Conservation (phyloP, 1,140 invertebrate species). For the Drosophila fuyamai region DNA sequence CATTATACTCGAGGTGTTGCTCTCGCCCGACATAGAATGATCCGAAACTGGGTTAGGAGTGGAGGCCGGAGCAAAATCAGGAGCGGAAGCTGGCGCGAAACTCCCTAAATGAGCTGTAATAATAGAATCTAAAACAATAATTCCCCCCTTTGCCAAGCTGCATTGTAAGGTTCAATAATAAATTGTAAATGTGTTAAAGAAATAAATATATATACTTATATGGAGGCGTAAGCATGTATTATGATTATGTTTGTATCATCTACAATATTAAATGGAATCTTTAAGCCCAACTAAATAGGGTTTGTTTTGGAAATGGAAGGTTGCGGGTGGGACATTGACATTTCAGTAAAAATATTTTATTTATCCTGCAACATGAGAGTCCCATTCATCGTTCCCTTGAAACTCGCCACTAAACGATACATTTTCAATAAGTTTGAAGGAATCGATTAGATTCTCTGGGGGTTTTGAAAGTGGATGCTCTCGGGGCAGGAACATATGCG, state of each 20-base stretch:
- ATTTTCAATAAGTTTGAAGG: not conserved
- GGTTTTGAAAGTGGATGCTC: not conserved
- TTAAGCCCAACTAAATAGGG: conserved; percentile 4
- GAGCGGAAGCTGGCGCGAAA: conserved; percentile 22
- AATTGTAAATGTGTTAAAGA: conserved; percentile 54
- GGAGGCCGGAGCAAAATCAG: conserved; percentile 4
- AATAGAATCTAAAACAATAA: conserved; percentile 80
- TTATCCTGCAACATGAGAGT: not conserved
- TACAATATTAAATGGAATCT: conserved; percentile 23
- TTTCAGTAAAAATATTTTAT: not conserved
- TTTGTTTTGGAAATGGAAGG: not conserved
- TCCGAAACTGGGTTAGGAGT: conserved; percentile 19
- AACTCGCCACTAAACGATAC: too few species aligned
- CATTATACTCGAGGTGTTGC: conserved; percentile 45
- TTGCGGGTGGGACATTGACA: too few species aligned
- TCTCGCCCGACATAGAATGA: conserved; percentile 15
- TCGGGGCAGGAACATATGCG: not conserved
- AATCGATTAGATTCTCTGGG: conserved; percentile 4
- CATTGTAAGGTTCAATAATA: conserved; percentile 62
- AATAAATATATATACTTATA: conserved; percentile 42
- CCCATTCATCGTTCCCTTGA: not conserved
- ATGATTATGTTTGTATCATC: conserved; percentile 6
- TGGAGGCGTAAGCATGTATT: conserved; percentile 26
- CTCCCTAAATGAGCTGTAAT: conserved; percentile 69
- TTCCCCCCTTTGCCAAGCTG: conserved; percentile 68